Conservation (phyloP, 2,113 vertebrate genomes). For the Hyaena hyaena region DNA sequence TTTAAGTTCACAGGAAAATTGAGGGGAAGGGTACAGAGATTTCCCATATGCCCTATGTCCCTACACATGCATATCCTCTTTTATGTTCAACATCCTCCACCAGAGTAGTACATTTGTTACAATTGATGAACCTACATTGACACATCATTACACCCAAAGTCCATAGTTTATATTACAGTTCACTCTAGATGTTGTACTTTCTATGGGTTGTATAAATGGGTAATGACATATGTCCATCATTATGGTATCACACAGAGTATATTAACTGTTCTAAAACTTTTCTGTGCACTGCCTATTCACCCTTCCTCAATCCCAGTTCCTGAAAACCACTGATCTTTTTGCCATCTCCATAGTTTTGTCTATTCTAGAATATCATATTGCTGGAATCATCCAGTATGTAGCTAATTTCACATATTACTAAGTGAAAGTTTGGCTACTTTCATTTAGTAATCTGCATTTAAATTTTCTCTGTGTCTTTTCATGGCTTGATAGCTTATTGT, state of each 20-base stretch:
- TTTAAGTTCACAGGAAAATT: not conserved
- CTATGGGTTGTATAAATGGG: not conserved
- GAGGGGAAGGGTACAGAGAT: not conserved
- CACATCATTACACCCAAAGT: not conserved
- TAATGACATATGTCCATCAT: not conserved
- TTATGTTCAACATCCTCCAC: not conserved
- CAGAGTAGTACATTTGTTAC: not conserved
- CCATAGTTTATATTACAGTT: not conserved
- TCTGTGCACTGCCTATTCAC: not conserved
- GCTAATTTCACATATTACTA: not conserved
- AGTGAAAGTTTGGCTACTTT: not conserved
- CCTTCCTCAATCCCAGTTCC: not conserved
- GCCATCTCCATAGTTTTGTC: not conserved
- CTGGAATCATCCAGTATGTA: not conserved
- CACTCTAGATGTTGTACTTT: not conserved
- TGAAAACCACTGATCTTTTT: not conserved
- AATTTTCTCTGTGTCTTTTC: not conserved
- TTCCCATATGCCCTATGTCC: not conserved
- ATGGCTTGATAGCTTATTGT: not conserved
- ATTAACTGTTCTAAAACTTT: not conserved
- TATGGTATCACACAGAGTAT: not conserved
- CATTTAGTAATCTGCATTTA: not conserved
- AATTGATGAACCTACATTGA: not conserved
- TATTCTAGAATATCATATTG: not conserved
- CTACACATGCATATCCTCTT: not conserved